These are phyloP conservation scores for Cossypha dichroa DNA, from an alignment of 2,797 vertebrate genomes.

Conservation along the genomic window DNA sequence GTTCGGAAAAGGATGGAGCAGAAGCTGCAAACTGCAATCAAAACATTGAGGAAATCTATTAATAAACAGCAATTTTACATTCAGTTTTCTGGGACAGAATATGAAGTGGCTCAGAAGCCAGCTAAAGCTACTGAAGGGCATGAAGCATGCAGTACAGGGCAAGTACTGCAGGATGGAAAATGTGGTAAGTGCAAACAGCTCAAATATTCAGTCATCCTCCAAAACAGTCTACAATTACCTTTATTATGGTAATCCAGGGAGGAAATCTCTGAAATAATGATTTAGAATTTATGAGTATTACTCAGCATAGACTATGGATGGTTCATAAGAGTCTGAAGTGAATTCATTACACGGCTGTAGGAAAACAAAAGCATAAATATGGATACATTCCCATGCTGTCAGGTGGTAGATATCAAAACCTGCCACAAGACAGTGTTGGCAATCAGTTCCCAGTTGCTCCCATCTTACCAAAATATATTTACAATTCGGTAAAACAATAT, in stretches of 20 bases:
- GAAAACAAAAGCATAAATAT: neutral
- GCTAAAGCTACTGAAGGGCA: constrained; percentile 79
- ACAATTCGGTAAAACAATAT: neutral
- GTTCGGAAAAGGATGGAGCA: constrained; percentile 87
- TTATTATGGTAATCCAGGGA: neutral
- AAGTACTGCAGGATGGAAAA: constrained; percentile 86
- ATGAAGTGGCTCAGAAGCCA: constrained; percentile 91
- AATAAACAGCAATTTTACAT: constrained; percentile 95
- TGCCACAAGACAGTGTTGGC: neutral
- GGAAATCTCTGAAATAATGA: neutral
- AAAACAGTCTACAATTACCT: neutral
- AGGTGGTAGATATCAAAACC: neutral
- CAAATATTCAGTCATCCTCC: neutral
- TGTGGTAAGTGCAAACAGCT: constrained; percentile 82
- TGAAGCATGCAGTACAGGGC: constrained; percentile 86
- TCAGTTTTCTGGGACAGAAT: constrained; percentile 92
- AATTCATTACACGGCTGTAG: neutral
- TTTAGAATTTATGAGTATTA: neutral
- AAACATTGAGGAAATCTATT: constrained; percentile 91
- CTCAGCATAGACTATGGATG: neutral
- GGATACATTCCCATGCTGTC: neutral
- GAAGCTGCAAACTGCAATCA: constrained; percentile 90
- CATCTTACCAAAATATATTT: neutral
- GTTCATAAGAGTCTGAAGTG: neutral
- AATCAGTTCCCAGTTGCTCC: neutral